phyloP scores from a whole-genome alignment of 1,140 invertebrate genomes.

The Drosophila auraria region DNA sequence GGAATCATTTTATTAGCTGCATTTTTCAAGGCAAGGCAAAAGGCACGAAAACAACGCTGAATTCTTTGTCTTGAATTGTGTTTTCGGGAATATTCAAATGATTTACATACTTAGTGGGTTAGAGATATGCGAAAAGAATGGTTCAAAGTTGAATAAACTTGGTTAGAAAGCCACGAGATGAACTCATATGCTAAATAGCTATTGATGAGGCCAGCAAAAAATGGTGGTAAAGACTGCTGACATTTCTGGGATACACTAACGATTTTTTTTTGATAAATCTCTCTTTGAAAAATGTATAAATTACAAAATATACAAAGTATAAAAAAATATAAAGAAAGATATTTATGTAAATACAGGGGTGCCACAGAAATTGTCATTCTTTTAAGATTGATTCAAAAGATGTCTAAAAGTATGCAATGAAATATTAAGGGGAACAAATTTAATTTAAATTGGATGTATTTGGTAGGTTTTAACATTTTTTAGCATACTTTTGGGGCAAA shows the following conservation, averaged over 20 bases:
- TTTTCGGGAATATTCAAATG: slow-evolving; percentile 40
- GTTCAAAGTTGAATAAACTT: slow-evolving; percentile 66
- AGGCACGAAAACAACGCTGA: slow-evolving; percentile 15
- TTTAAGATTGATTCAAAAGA: not conserved
- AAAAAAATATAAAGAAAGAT: not conserved
- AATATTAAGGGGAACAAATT: not conserved
- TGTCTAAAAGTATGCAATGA: not conserved
- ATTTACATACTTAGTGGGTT: slow-evolving; percentile 22
- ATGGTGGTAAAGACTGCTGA: not conserved
- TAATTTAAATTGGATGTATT: too few relatives aligned
- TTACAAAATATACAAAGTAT: not conserved
- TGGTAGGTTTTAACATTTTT: not conserved
- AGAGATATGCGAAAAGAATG: slow-evolving; percentile 22
- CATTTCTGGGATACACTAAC: slow-evolving; percentile 7
- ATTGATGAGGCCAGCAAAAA: not conserved
- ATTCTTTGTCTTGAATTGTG: slow-evolving; percentile 1
- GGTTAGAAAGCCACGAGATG: slow-evolving; percentile 35
- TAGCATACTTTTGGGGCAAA: not conserved
- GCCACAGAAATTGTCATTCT: not conserved
- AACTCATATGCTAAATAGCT: slow-evolving; percentile 32
- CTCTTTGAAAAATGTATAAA: not conserved
- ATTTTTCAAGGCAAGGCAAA: slow-evolving; percentile 15
- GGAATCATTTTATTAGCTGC: slow-evolving; percentile 38
- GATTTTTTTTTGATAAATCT: not conserved
- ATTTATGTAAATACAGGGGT: too few relatives aligned